phyloP scores from a whole-genome alignment of 37 sponge, comb jelly and placozoan species.

The Chondrilla cf. caribensis region DNA sequence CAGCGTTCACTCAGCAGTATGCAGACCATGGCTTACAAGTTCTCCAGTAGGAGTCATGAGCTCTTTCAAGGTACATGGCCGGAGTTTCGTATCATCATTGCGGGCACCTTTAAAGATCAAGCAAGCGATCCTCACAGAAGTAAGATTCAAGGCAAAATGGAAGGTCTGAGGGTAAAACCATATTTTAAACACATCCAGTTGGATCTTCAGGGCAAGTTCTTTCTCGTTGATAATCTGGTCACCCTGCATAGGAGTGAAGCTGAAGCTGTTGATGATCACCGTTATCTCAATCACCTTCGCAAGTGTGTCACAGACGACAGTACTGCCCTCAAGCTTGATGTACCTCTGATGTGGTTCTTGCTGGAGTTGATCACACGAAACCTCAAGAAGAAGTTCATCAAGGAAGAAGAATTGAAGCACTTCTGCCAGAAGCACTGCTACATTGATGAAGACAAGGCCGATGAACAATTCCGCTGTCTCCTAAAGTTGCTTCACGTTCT shows the following conservation, averaged over 20 bases:
- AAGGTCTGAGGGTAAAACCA: not conserved
- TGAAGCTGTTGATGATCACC: not conserved
- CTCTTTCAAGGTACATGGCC: not conserved
- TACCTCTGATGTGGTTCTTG: constrained; percentile 10
- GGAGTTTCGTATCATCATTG: not conserved
- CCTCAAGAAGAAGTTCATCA: not conserved
- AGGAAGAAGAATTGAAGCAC: not conserved
- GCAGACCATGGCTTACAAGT: not conserved
- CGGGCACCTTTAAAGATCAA: not conserved
- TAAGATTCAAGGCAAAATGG: not conserved
- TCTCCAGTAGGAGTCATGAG: not conserved
- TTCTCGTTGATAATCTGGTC: not conserved
- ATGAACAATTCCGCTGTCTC: constrained; percentile 3
- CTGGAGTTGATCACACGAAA: not conserved
- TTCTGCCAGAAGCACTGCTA: not conserved
- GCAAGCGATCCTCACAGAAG: not conserved
- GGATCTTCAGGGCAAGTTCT: not conserved
- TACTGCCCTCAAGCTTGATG: not conserved
- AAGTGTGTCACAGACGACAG: not conserved
- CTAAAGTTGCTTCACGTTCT: not conserved
- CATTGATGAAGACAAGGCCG: not conserved
- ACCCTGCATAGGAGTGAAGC: not conserved
- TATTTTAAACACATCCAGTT: not conserved
- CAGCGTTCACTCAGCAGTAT: not conserved
- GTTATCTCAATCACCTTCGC: not conserved